A percentile compares a stretch with the other conserved stretches of the same genome.
Conservation (phyloP, 2,888 invertebrate species). For the Tipula unca region DNA sequence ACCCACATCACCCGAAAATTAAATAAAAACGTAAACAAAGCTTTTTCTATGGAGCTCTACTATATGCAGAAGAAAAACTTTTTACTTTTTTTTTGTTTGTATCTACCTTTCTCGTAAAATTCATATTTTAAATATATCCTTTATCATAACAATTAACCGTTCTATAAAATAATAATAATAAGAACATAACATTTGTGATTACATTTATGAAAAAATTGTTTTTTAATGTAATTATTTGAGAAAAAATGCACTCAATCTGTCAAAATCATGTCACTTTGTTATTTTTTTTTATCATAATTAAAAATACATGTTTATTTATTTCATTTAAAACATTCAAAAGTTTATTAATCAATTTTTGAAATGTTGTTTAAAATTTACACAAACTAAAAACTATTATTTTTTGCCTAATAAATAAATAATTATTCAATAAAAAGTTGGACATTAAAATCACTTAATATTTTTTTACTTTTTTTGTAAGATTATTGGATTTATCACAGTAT, state of each 20-base stretch:
- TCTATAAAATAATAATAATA: background rate
- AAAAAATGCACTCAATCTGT: slow-evolving; percentile 18
- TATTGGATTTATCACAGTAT: slow-evolving; percentile 19
- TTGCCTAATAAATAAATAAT: slow-evolving; percentile 14
- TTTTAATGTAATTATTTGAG: background rate
- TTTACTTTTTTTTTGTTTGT: slow-evolving; percentile 1
- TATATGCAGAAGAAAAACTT: background rate
- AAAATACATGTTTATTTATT: slow-evolving; percentile 15
- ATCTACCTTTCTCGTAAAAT: background rate
- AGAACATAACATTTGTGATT: background rate
- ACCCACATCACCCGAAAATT: background rate
- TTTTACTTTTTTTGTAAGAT: background rate
- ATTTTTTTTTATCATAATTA: slow-evolving; percentile 2
- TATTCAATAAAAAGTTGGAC: background rate
- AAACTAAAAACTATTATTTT: background rate
- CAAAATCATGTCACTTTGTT: slow-evolving; percentile 20
- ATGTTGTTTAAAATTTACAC: background rate
- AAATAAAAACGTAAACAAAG: background rate
- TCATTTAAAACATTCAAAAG: background rate
- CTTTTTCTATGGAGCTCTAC: background rate
- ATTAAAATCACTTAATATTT: slow-evolving; percentile 8
- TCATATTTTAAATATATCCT: slow-evolving; percentile 9
- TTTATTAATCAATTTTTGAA: background rate
- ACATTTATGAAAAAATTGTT: background rate
- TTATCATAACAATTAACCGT: background rate